A percentile compares a stretch with the other conserved stretches of the same genome.
These are phyloP conservation scores for Pentamera pediparva DNA, from an alignment of 53 echinoderm and acorn worm species.

Conservation along the genomic window DNA sequence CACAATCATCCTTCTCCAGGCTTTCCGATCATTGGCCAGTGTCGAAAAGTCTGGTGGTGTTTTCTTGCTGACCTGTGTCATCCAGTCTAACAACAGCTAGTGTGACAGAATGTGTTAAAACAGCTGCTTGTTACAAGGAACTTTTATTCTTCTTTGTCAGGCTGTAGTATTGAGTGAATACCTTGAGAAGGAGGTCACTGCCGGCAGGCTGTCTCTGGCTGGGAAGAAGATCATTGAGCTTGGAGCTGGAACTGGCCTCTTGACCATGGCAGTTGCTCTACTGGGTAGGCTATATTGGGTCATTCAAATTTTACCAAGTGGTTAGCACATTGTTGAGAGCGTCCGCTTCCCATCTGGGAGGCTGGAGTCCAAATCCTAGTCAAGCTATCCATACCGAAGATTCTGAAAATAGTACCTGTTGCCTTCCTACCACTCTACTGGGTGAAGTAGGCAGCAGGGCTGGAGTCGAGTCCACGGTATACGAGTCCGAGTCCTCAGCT, in stretches of 20 bases:
- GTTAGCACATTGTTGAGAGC: no score
- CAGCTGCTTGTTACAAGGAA: no score
- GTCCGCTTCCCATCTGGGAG: no score
- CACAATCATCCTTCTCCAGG: no score
- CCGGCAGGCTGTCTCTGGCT: slow-evolving; percentile 20
- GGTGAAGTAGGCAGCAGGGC: no score
- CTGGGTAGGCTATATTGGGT: slow-evolving; percentile 38
- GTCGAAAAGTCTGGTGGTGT: background rate
- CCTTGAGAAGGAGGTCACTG: slow-evolving; percentile 44
- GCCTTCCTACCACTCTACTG: background rate
- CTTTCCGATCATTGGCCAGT: no score
- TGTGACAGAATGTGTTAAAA: no score
- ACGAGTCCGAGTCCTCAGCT: no score
- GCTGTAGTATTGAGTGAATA: slow-evolving; percentile 90
- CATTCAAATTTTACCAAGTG: background rate
- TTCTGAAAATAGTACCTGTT: background rate
- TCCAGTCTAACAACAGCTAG: background rate
- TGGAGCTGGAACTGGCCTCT: slow-evolving; percentile 95
- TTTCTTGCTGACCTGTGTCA: background rate
- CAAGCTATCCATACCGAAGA: background rate
- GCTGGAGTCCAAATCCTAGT: background rate
- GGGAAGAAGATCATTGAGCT: slow-evolving; percentile 70
- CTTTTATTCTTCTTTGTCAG: slow-evolving; percentile 44
- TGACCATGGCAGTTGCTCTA: slow-evolving; percentile 68
- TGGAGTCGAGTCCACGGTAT: no score